phyloP scores from a whole-genome alignment of 2,113 vertebrate genomes.

The Stigmatopora argus region DNA sequence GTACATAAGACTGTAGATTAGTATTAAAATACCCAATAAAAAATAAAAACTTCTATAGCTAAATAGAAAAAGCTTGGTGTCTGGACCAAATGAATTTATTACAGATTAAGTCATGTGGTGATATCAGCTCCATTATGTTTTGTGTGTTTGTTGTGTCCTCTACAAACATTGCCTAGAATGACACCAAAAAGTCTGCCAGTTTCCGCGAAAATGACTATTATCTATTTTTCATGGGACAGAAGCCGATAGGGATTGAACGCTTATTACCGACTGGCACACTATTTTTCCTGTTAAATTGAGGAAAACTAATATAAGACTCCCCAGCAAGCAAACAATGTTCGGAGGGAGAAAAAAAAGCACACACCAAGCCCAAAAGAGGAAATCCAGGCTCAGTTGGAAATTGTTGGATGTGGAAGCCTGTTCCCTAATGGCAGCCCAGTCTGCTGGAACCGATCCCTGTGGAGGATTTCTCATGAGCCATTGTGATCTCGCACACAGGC shows the following conservation, averaged over 20 bases:
- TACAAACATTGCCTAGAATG: constrained; percentile 34
- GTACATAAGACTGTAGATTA: too few species aligned
- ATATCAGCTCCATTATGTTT: not conserved
- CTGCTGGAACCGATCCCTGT: constrained; percentile 55
- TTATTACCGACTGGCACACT: constrained; percentile 51
- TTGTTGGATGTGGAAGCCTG: constrained; percentile 54
- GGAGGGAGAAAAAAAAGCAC: constrained; percentile 57
- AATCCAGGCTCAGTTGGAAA: constrained; percentile 57
- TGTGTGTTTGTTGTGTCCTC: constrained; percentile 5
- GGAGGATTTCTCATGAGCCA: constrained; percentile 55
- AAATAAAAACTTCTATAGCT: constrained; percentile 56
- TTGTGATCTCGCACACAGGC: constrained; percentile 22
- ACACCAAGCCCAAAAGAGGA: constrained; percentile 43
- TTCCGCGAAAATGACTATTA: constrained; percentile 23
- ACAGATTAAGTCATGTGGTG: not conserved
- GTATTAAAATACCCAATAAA: not conserved
- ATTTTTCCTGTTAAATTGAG: constrained; percentile 43
- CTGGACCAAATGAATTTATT: constrained; percentile 20
- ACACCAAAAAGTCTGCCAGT: constrained; percentile 30
- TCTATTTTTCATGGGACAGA: constrained; percentile 53
- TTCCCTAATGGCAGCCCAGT: constrained; percentile 55
- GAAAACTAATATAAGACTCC: constrained; percentile 44
- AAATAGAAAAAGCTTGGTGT: constrained; percentile 4
- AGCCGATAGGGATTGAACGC: constrained; percentile 52
- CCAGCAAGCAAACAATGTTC: constrained; percentile 60